A percentile compares a stretch with the other conserved stretches of the same genome.
Conservation (phyloP, 1,140 invertebrate genomes). For the Lordiphosa clarofinis region DNA sequence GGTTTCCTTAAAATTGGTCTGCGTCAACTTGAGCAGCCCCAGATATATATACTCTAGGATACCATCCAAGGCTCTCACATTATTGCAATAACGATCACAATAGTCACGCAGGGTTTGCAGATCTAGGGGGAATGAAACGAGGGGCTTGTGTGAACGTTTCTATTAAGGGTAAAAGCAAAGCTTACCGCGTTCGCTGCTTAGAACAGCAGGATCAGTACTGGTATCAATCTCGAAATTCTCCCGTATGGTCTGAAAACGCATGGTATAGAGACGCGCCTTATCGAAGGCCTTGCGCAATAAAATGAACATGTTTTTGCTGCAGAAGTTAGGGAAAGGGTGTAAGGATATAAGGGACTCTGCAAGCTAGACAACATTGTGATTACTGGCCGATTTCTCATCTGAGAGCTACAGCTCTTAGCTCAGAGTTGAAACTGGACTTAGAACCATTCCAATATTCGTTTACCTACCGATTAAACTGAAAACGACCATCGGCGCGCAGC, state of each 20-base stretch:
- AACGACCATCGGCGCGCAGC: slow-evolving; percentile 81
- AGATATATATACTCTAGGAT: slow-evolving; percentile 83
- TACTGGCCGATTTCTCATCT: no score
- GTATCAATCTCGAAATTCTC: slow-evolving; percentile 87
- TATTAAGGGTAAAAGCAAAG: not conserved
- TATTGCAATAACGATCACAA: slow-evolving; percentile 83
- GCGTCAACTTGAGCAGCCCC: slow-evolving; percentile 86
- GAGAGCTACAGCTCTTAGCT: no score
- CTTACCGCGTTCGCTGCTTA: slow-evolving; percentile 80
- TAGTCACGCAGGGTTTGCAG: slow-evolving; percentile 82
- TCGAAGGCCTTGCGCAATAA: slow-evolving; percentile 80
- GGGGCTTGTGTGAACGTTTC: no score
- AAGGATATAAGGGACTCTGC: no score
- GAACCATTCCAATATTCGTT: no score
- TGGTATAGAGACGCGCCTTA: slow-evolving; percentile 83
- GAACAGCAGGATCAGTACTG: slow-evolving; percentile 82
- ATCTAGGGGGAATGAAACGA: slow-evolving; percentile 57
- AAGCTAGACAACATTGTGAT: no score
- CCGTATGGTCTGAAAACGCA: slow-evolving; percentile 84
- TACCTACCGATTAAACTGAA: slow-evolving; percentile 80
- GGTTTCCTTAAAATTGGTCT: slow-evolving; percentile 85
- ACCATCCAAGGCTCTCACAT: slow-evolving; percentile 83
- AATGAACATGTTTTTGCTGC: slow-evolving; percentile 54
- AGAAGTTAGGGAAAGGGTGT: not conserved
- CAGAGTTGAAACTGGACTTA: no score